A percentile compares a stretch with the other conserved stretches of the same genome.
Evolutionary conservation across 2,888 invertebrate species (phyloP).

Genomic region (Diogma glabrata): DNA sequence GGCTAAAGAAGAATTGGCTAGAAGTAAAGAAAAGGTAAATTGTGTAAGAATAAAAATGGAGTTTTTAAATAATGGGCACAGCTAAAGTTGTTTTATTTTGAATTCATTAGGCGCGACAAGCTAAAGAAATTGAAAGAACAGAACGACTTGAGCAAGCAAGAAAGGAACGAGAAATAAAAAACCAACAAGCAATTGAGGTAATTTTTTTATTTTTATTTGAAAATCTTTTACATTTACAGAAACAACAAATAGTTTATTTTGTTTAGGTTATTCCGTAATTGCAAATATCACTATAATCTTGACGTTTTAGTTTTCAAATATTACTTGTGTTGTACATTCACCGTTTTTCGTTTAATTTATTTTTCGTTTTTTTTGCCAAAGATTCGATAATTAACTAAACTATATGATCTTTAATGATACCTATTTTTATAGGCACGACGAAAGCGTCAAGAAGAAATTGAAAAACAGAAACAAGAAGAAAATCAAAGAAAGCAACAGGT

Average conservation of each 20-base stretch:
- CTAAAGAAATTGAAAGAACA: constrained; percentile 58
- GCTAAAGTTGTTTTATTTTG: not conserved
- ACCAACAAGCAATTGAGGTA: constrained; percentile 83
- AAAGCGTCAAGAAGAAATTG: constrained; percentile 74
- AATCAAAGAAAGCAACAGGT: constrained; percentile 81
- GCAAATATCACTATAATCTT: too few species aligned
- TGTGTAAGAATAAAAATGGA: not conserved
- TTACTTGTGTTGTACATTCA: too few species aligned
- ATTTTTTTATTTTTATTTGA: constrained; percentile 17
- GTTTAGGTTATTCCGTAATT: too few species aligned
- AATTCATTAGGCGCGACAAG: constrained; percentile 25
- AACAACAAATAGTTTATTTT: not conserved
- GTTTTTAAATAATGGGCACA: not conserved
- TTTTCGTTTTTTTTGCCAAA: too few species aligned
- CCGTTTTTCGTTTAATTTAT: too few species aligned
- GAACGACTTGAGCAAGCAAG: constrained; percentile 75
- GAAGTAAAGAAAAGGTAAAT: constrained; percentile 42
- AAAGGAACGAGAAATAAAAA: constrained; percentile 67
- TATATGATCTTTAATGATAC: too few species aligned
- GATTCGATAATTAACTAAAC: too few species aligned
- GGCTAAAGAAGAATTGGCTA: constrained; percentile 50
- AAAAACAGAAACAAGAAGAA: constrained; percentile 73
- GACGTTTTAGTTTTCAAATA: too few species aligned
- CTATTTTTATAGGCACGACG: constrained; percentile 56
- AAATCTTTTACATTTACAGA: not conserved